Conservation (phyloP, 2,888 invertebrate species). For the Sinhomidia bicolor region DNA sequence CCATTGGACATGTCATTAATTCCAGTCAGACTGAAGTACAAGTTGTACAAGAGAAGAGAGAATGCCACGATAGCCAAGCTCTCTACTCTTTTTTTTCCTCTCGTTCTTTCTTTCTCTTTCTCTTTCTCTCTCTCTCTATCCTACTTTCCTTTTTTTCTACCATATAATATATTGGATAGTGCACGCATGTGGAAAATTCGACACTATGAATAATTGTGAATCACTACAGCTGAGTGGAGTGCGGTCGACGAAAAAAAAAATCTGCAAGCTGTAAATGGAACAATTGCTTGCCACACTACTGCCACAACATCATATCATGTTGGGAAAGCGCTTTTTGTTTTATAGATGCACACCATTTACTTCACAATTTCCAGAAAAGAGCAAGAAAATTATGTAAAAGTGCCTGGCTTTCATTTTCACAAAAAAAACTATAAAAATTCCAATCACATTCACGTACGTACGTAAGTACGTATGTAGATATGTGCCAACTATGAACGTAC, state of each 20-base stretch:
- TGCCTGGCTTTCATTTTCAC: not conserved
- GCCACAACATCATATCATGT: too few species aligned
- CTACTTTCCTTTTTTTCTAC: not conserved
- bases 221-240: not conserved
- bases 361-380: not conserved
- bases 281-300: not conserved
- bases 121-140: too few species aligned
- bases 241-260: not conserved
- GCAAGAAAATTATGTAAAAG: not conserved
- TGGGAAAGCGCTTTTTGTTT: too few species aligned
- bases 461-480: too few species aligned
- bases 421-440: not conserved
- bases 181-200: constrained; percentile 45
- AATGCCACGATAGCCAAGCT: not conserved
- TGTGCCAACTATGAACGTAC: too few species aligned
- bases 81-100: too few species aligned
- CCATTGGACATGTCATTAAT: constrained; percentile 60
- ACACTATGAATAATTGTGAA: constrained; percentile 36
- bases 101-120: too few species aligned
- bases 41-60: not conserved
- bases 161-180: not conserved
- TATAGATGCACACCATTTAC: not conserved
- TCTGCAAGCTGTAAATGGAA: not conserved
- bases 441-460: not conserved
- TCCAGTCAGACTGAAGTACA: not conserved